Evolutionary conservation across 2,113 vertebrate species (phyloP), one percentile per base, ranked within the genome.

Genomic region (Chloebia gouldiae): DNA sequence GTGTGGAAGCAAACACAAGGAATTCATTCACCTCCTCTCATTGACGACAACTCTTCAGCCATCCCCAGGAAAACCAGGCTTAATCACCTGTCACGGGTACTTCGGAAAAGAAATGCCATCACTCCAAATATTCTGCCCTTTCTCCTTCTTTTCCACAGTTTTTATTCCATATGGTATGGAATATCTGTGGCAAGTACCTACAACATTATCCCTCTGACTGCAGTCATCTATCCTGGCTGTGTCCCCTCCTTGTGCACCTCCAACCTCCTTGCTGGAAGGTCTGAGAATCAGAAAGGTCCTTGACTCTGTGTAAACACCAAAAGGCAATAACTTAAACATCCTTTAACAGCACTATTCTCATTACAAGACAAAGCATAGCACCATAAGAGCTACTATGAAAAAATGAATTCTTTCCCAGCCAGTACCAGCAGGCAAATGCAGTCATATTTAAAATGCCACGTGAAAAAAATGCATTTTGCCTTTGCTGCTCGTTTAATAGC

Each of bases 31-130:
- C 14, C 7, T 11, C 15, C 28, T 83, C 39, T 49, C 4, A 42
- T 2, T 0, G 0, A 16, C 16, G 47, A 8, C 11, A 39, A 25
- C 5, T 11, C 15, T 40, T 66, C 61, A 75, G 12, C 10, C 24
- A 21, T 18, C 10, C 33, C 19, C 22, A 68, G n/a, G 37, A 82
- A 37, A 65, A 3, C 8, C 5, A 12, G 18, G 19, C 2, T 89
- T 15, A 15, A n/a, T n/a, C 15, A 10, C 0, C 1, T 0, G 2
- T 56, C 28, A 16, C 1, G 2, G 4, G 17, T 11, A 42, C 30
- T 68, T 50, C 7, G 20, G 30, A 77, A 56, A 27, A 51, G 3
- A 31, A 78, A 42, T 0, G 0, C 0, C 25, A 12, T 37, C 8
- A 17, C 8, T 51, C 21, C 53, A 60, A 30, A 47, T 17, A 39